phyloP scores from a whole-genome alignment of 2,797 vertebrate genomes.

The Tokudaia tokunoshimensis region DNA sequence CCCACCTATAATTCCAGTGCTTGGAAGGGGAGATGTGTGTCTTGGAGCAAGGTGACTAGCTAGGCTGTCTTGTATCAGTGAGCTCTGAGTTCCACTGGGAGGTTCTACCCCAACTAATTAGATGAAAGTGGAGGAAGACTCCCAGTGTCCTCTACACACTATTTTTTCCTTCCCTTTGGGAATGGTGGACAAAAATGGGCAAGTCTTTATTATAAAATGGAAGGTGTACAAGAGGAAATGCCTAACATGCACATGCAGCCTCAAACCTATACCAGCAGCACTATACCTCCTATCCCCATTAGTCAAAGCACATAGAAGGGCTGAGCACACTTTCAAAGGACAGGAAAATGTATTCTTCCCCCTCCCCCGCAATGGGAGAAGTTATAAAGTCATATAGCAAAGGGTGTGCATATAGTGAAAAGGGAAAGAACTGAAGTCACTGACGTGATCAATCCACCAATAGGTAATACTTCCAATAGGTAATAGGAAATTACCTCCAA shows the following conservation, averaged over 20 bases:
- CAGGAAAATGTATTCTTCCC: not conserved
- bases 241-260: not conserved
- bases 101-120: not conserved
- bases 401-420: not conserved
- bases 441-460: not conserved
- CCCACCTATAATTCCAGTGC: not conserved
- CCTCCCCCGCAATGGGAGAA: not conserved
- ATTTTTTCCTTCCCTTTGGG: not conserved
- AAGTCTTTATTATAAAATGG: not conserved
- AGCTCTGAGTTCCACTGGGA: not conserved
- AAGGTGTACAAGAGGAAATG: not conserved
- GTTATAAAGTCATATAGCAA: constrained; percentile 23
- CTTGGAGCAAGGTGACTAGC: not conserved
- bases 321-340: constrained; percentile 53
- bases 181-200: not conserved
- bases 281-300: not conserved
- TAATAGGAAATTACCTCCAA: not conserved
- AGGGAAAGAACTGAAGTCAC: not conserved
- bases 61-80: not conserved
- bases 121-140: not conserved
- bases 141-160: not conserved
- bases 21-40: not conserved
- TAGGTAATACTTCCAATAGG: too few species aligned
- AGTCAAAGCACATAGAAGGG: not conserved
- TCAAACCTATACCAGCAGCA: not conserved